Evolutionary conservation across 2,113 vertebrate genomes (phyloP).

Genomic region (Tachysurus vachellii): DNA sequence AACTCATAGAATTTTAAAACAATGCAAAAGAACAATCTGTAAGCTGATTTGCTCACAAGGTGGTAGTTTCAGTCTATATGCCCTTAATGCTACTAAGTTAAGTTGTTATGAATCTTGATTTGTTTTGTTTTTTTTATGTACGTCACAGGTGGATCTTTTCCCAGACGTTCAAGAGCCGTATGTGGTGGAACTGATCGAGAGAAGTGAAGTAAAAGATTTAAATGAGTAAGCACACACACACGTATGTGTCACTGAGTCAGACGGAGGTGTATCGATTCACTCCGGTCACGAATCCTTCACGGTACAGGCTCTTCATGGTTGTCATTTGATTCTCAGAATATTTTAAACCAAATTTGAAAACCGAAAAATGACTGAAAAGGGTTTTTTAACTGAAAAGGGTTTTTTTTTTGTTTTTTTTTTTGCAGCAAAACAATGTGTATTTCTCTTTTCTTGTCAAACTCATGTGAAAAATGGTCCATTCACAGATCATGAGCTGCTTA

Average conservation of each 20-base stretch:
- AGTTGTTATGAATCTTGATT: neutral
- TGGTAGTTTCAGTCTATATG: neutral
- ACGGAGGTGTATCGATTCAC: neutral
- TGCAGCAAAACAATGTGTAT: neutral
- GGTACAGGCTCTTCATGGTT: neutral
- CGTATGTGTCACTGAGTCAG: neutral
- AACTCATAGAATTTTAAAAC: too few relatives aligned
- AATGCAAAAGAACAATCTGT: neutral
- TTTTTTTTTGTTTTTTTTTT: too few relatives aligned
- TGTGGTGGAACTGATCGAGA: slow-evolving; percentile 75
- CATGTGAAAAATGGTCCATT: neutral
- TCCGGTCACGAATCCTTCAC: neutral
- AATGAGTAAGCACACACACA: slow-evolving; percentile 72
- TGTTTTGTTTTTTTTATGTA: neutral
- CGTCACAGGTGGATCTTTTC: slow-evolving; percentile 73
- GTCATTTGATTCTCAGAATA: neutral
- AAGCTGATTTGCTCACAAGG: neutral
- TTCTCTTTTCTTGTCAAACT: neutral
- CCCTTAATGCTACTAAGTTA: neutral
- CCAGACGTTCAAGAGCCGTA: slow-evolving; percentile 74
- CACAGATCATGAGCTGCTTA: neutral
- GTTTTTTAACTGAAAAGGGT: too few relatives aligned
- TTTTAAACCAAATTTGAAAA: neutral
- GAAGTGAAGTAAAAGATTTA: slow-evolving; percentile 74
- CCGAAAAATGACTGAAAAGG: neutral